Evolutionary conservation across 2,113 vertebrate species (phyloP).

Genomic region (Boulengerochromis microlepis): DNA sequence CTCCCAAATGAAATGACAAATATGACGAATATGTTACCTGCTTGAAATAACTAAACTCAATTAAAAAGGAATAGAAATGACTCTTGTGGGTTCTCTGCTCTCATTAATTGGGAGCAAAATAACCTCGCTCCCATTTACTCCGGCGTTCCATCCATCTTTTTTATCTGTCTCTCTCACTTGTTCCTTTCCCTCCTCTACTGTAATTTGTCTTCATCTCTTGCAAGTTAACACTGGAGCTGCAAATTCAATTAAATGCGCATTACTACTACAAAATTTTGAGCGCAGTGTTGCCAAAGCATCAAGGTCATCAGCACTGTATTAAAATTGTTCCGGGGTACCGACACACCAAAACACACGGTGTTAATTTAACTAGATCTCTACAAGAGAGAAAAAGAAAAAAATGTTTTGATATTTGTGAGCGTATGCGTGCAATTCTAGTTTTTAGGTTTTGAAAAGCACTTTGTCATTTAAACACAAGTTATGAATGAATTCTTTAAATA

Average conservation of each 20-base stretch:
- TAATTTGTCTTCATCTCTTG: constrained; percentile 10
- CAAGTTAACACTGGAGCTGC: neutral
- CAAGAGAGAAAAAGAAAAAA: neutral
- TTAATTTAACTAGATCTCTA: neutral
- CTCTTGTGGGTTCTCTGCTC: constrained; percentile 16
- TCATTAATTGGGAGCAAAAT: constrained; percentile 33
- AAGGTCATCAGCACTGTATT: neutral
- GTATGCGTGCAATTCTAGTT: fast-evolving
- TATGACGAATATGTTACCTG: constrained; percentile 23
- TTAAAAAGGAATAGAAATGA: constrained; percentile 43
- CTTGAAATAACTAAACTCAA: constrained; percentile 46
- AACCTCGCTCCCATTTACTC: neutral
- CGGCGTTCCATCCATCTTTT: neutral
- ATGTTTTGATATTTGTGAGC: neutral
- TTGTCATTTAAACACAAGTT: neutral
- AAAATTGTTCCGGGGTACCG: neutral
- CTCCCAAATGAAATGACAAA: constrained; percentile 9
- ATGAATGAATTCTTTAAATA: neutral
- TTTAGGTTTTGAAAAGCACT: neutral
- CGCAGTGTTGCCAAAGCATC: neutral
- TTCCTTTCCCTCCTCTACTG: neutral
- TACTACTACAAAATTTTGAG: neutral
- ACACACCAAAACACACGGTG: fast-evolving
- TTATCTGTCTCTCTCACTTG: neutral
- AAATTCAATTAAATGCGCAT: constrained; percentile 7